Conservation (phyloP, 53 echinoderm and acorn worm genomes). For the Apostichopus leukothele region DNA sequence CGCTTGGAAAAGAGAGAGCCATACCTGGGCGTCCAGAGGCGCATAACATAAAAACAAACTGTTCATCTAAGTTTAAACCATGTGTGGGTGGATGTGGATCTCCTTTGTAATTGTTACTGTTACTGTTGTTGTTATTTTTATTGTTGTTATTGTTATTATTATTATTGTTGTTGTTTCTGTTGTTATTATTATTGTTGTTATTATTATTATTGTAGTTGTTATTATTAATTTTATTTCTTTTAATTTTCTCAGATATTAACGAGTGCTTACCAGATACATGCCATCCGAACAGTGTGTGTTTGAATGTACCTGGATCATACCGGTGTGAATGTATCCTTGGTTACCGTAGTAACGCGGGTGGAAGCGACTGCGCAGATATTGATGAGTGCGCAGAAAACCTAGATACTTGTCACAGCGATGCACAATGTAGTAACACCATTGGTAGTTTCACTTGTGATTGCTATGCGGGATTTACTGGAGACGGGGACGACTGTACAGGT, state of each 20-base stretch:
- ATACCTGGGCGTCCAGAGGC: too few relatives aligned
- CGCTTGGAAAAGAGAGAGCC: too few relatives aligned
- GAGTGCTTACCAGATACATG: constrained; percentile 47
- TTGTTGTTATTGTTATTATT: too few relatives aligned
- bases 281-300: background rate
- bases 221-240: too few relatives aligned
- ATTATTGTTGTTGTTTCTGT: too few relatives aligned
- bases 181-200: too few relatives aligned
- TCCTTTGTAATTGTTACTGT: too few relatives aligned
- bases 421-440: constrained; percentile 57
- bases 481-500: background rate
- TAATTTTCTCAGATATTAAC: constrained; percentile 46
- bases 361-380: background rate
- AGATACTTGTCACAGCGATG: constrained; percentile 55
- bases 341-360: background rate
- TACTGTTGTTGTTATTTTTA: too few relatives aligned
- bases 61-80: too few relatives aligned
- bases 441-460: constrained; percentile 71
- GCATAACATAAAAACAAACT: too few relatives aligned
- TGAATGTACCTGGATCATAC: background rate
- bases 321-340: background rate
- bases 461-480: background rate
- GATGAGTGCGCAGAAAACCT: constrained; percentile 17
- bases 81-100: too few relatives aligned
- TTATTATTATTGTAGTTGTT: too few relatives aligned